Evolutionary conservation across 2,888 invertebrate genomes (phyloP), one percentile per base, ranked within the genome.

Genomic region (Eilema sororculum): DNA sequence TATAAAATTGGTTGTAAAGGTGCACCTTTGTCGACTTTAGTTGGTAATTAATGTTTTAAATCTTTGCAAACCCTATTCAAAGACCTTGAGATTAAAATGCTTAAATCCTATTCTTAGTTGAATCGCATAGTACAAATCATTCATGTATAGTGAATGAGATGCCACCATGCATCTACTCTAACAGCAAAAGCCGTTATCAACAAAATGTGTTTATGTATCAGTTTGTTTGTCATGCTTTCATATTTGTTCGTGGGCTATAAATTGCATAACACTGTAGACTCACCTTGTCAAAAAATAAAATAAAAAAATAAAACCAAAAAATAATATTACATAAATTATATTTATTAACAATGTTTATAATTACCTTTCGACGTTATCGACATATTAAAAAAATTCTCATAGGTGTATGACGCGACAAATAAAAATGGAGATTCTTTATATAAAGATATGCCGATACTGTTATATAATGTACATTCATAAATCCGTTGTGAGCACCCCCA

Each of bases 241-340:
- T 75, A 78, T 73, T 79, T 74, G 75, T 70, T 78, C 73, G 87
- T 87, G 90, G 90, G 86, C 85, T 90, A 93, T 93, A 94, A 94
- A 94, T 94, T 95, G 95, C 94, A 94, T 94, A 94, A 93, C 93
- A 93, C 93, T 86, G 90, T 91, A 91, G 92, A 92, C 92, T 90
- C 91, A 91, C 91, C 88, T 82, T 84, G 79, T 73, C 76, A 74
- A 78, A 79, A 80, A 81, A 59, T 20, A 72, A 37, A 84, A 86
- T 82, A 83, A 79, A 83, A 28, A 86, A 93, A 93, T 91, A 87
- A 90, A 92, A 93, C 91, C 87, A 90, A 91, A 89, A 81, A 84
- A 84, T 82, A 90, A 90, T 91, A 88, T 91, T 93, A 93, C 87
- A 93, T 93, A 93, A 93, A 94, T 82, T 82, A 82, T 94, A 93